Evolutionary conservation across 1,140 invertebrate species (phyloP).

Genomic region (Drosophila quadrilineata): DNA sequence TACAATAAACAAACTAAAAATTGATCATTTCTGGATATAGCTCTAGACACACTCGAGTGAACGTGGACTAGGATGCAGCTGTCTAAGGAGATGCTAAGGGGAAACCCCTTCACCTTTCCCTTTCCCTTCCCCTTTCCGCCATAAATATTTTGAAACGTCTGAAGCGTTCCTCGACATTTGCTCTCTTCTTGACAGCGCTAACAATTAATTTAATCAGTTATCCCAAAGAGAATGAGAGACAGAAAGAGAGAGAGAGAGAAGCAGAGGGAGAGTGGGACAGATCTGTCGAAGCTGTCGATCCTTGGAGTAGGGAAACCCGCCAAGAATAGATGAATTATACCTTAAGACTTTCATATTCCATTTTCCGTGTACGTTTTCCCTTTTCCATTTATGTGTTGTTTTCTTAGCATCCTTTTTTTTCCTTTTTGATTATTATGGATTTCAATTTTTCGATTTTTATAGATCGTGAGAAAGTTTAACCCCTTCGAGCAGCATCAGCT

Average conservation of each 20-base stretch:
- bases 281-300: slow-evolving; percentile 22
- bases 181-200: slow-evolving; percentile 30
- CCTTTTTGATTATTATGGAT: too few relatives aligned
- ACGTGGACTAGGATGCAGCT: slow-evolving; percentile 18
- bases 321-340: slow-evolving; percentile 38
- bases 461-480: slow-evolving; percentile 77
- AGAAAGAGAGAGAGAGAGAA: too few relatives aligned
- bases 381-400: slow-evolving; percentile 33
- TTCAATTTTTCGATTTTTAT: slow-evolving; percentile 41
- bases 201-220: slow-evolving; percentile 59
- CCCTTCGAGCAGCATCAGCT: slow-evolving; percentile 40
- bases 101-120: slow-evolving; percentile 24
- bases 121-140: too few relatives aligned
- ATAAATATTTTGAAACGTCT: slow-evolving; percentile 42
- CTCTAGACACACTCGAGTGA: too few relatives aligned
- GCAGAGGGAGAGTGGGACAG: too few relatives aligned
- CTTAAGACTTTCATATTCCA: slow-evolving; percentile 47
- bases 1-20: slow-evolving; percentile 39
- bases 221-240: slow-evolving; percentile 51
- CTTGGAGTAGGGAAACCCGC: not conserved
- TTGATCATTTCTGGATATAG: too few relatives aligned
- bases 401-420: too few relatives aligned
- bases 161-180: slow-evolving; percentile 3
- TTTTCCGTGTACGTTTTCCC: slow-evolving; percentile 35
- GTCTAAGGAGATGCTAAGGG: not conserved